A percentile compares a stretch with the other conserved stretches of the same genome.
Evolutionary conservation across 1,140 invertebrate genomes (phyloP).

Genomic region (Dufourea novaeangliae): DNA sequence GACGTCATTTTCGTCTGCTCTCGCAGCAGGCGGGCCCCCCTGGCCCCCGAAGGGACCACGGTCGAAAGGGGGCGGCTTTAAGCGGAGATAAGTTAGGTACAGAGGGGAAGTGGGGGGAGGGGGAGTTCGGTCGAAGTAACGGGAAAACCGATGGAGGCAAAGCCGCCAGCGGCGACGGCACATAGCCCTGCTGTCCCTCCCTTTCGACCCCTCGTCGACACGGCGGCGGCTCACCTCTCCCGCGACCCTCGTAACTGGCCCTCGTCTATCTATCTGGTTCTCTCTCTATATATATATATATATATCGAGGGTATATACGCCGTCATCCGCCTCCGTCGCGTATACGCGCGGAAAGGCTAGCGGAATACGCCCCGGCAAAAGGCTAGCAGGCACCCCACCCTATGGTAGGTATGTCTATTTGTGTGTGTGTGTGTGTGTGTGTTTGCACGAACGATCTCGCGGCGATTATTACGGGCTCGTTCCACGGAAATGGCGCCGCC

Average conservation of each 20-base stretch:
- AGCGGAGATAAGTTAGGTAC: constrained; percentile 51
- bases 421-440: too few relatives aligned
- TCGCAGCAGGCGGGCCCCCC: constrained; percentile 50
- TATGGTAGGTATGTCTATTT: too few relatives aligned
- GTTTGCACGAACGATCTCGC: constrained; percentile 53
- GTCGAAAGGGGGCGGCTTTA: constrained; percentile 45
- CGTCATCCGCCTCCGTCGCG: too few relatives aligned
- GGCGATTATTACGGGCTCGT: constrained; percentile 49
- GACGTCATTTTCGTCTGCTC: constrained; percentile 50
- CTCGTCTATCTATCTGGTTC: too few relatives aligned
- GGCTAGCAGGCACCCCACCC: not conserved
- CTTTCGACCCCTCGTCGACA: not conserved
- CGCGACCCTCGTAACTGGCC: not conserved
- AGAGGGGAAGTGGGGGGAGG: too few relatives aligned
- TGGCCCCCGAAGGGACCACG: constrained; percentile 42
- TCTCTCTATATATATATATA: too few relatives aligned
- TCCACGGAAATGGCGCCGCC: constrained; percentile 39
- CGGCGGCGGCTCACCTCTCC: not conserved
- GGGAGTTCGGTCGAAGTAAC: constrained; percentile 46
- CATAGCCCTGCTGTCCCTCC: too few relatives aligned
- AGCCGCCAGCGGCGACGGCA: not conserved
- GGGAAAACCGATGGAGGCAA: constrained; percentile 49
- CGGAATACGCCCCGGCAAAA: constrained; percentile 36
- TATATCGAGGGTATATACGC: too few relatives aligned
- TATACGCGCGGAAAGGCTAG: constrained; percentile 45